Conservation (phyloP, 2,888 invertebrate genomes). For the Catocala fraxini region DNA sequence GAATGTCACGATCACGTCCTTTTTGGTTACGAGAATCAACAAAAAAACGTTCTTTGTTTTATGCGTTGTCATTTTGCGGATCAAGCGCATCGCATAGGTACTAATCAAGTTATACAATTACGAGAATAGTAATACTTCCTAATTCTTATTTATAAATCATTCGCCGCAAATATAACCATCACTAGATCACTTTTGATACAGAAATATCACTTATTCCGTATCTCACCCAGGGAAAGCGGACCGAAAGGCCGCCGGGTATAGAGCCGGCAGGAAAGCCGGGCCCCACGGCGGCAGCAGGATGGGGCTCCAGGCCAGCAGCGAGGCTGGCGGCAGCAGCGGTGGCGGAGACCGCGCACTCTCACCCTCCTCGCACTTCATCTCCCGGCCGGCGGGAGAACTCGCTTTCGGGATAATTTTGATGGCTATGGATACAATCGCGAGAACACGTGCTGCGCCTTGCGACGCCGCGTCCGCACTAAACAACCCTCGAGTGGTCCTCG, state of each 20-base stretch:
- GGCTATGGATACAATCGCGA: slow-evolving; percentile 69
- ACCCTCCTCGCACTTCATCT: slow-evolving; percentile 85
- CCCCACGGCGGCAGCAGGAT: slow-evolving; percentile 92
- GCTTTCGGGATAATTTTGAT: slow-evolving; percentile 85
- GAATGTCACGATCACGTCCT: slow-evolving; percentile 59
- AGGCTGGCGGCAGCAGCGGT: slow-evolving; percentile 87
- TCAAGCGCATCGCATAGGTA: too few relatives aligned
- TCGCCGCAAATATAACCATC: slow-evolving; percentile 25
- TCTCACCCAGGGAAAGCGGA: slow-evolving; percentile 93
- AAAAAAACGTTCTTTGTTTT: too few relatives aligned
- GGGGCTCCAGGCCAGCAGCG: slow-evolving; percentile 92
- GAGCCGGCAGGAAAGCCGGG: slow-evolving; percentile 90
- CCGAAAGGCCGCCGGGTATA: slow-evolving; percentile 91
- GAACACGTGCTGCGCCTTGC: slow-evolving; percentile 83
- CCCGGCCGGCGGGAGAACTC: slow-evolving; percentile 83
- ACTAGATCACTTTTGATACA: slow-evolving; percentile 38
- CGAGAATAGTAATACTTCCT: too few relatives aligned
- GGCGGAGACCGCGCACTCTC: slow-evolving; percentile 77
- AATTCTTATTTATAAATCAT: neutral
- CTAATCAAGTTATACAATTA: too few relatives aligned
- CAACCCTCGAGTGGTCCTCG: slow-evolving; percentile 87
- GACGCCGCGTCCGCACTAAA: slow-evolving; percentile 85
- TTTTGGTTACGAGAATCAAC: slow-evolving; percentile 8
- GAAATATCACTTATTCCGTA: slow-evolving; percentile 40
- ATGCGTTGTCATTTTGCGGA: too few relatives aligned